Conservation (phyloP, 2,888 invertebrate genomes). For the Aelia acuminata region DNA sequence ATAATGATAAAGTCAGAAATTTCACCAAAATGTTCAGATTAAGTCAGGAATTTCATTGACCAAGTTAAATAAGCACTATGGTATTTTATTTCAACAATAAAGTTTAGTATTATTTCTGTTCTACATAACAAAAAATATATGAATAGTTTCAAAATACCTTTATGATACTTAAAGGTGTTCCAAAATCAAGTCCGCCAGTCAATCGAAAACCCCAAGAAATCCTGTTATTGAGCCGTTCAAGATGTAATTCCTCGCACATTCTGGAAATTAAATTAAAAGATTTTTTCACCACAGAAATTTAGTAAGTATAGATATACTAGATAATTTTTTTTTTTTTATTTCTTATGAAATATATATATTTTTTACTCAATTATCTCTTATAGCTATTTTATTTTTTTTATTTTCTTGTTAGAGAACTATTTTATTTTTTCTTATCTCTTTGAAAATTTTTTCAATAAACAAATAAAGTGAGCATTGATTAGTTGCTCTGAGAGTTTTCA, state of each 20-base stretch:
- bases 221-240: slow-evolving; percentile 68
- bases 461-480: not conserved
- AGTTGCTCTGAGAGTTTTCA: not conserved
- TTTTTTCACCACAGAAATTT: not conserved
- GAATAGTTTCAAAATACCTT: slow-evolving; percentile 73
- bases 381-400: too few species aligned
- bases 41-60: not conserved
- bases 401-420: too few species aligned
- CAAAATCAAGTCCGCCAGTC: slow-evolving; percentile 81
- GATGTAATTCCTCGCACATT: slow-evolving; percentile 66
- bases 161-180: slow-evolving; percentile 80
- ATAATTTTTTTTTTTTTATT: not conserved
- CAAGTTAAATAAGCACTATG: not conserved
- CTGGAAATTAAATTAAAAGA: slow-evolving; percentile 55
- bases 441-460: too few species aligned
- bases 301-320: not conserved
- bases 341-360: too few species aligned
- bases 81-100: not conserved
- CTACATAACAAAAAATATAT: not conserved
- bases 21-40: too few species aligned
- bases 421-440: too few species aligned
- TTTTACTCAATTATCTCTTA: too few species aligned
- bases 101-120: not conserved
- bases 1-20: too few species aligned
- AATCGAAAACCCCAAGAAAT: slow-evolving; percentile 83